These are phyloP conservation scores for Urechis unicinctus DNA, from an alignment of 2,888 invertebrate genomes.

Conservation along the genomic window DNA sequence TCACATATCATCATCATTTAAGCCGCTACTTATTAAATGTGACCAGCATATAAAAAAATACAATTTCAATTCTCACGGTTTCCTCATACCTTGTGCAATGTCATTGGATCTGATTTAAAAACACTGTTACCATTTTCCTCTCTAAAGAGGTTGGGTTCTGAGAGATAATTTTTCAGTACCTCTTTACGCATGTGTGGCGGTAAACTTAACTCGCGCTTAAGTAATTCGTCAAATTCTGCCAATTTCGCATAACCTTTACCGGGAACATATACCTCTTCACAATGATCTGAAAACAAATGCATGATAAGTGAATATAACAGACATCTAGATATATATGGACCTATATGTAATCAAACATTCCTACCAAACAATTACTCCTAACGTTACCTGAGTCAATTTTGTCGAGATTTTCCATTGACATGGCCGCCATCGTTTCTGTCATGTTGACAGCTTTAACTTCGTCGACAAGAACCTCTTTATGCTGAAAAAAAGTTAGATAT, in stretches of 20 bases:
- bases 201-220: not conserved
- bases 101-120: not conserved
- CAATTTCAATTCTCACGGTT: too few species aligned
- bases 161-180: not conserved
- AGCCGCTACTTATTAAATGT: too few species aligned
- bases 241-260: not conserved
- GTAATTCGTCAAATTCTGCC: not conserved
- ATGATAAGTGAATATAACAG: too few species aligned
- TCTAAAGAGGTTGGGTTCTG: not conserved
- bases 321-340: too few species aligned
- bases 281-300: not conserved
- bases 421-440: slow-evolving; percentile 5
- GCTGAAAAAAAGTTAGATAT: too few species aligned
- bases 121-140: not conserved
- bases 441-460: slow-evolving; percentile 1
- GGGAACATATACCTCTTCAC: not conserved
- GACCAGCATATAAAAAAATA: too few species aligned
- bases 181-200: not conserved
- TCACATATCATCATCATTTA: too few species aligned
- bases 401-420: slow-evolving; percentile 9
- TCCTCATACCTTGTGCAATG: not conserved
- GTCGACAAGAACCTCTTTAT: not conserved
- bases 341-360: not conserved
- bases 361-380: not conserved
- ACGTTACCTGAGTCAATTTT: not conserved